Percentiles rank a stretch among this genome's conserved stretches.
phyloP scores from a whole-genome alignment of 2,888 invertebrate species.

The Mayetiola destructor region DNA sequence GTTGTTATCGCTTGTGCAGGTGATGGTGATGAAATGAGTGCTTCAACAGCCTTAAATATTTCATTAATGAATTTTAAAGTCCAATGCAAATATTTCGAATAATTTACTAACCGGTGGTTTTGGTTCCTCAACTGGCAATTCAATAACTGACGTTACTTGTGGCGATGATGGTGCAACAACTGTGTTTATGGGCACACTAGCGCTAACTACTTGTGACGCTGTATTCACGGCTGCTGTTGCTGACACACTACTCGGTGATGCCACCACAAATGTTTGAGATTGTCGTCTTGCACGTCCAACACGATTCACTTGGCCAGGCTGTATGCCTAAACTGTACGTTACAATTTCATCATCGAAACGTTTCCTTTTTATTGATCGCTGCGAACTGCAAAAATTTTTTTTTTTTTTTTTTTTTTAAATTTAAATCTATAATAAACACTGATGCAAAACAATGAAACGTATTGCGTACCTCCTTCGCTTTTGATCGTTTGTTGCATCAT shows the following conservation, averaged over 20 bases:
- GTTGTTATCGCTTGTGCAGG: slow-evolving; percentile 11
- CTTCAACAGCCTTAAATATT: no score
- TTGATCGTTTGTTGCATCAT: slow-evolving; percentile 22
- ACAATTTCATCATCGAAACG: slow-evolving; percentile 96
- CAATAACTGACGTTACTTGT: not conserved
- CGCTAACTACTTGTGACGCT: not conserved
- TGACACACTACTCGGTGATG: slow-evolving; percentile 18
- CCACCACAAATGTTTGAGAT: slow-evolving; percentile 34
- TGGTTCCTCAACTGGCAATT: not conserved
- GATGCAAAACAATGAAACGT: no score
- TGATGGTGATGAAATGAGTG: not conserved
- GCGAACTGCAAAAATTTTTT: slow-evolving; percentile 48
- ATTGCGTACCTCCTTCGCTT: slow-evolving; percentile 33
- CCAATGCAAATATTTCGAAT: no score
- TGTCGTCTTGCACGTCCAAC: slow-evolving; percentile 36
- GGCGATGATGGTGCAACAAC: slow-evolving; percentile 13
- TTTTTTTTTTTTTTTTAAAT: not conserved
- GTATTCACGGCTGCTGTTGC: slow-evolving; percentile 1
- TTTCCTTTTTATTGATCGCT: slow-evolving; percentile 84
- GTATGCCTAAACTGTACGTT: slow-evolving; percentile 67
- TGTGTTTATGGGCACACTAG: slow-evolving; percentile 12
- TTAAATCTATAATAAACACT: not conserved
- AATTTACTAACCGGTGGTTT: slow-evolving; percentile 16
- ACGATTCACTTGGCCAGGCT: slow-evolving; percentile 34
- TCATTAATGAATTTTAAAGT: no score